Percentiles rank a stretch among this genome's conserved stretches.
These are phyloP conservation scores for Hypomesus transpacificus DNA, from an alignment of 2,113 vertebrate genomes.

Conservation along the genomic window DNA sequence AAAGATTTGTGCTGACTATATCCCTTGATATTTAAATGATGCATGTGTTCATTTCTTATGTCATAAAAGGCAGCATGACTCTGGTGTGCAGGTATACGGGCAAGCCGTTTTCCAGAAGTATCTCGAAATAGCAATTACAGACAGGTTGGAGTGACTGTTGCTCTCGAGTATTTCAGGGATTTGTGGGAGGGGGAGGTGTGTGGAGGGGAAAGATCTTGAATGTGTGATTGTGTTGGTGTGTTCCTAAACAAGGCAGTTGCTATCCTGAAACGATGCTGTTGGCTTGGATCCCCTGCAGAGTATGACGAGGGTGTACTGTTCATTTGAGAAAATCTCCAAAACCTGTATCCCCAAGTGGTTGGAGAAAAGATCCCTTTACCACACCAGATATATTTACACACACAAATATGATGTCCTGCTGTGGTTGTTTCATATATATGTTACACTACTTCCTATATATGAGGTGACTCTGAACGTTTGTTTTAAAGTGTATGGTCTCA, in stretches of 20 bases:
- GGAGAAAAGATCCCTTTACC: slow-evolving; percentile 55
- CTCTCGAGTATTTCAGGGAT: slow-evolving; percentile 8
- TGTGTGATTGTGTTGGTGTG: slow-evolving; percentile 27
- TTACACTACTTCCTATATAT: slow-evolving; percentile 48
- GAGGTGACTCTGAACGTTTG: slow-evolving; percentile 57
- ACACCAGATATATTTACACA: slow-evolving; percentile 28
- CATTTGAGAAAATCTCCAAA: slow-evolving; percentile 34
- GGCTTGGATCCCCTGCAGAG: slow-evolving; percentile 35
- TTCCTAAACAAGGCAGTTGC: slow-evolving; percentile 22
- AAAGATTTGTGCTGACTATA: too few species aligned
- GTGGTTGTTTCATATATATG: slow-evolving; percentile 30
- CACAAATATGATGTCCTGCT: slow-evolving; percentile 33
- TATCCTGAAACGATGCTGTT: slow-evolving; percentile 13
- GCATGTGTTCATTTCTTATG: not conserved
- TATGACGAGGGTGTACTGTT: slow-evolving; percentile 24
- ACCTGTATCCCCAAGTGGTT: slow-evolving; percentile 45
- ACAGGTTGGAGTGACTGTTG: slow-evolving; percentile 1
- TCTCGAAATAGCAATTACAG: slow-evolving; percentile 15
- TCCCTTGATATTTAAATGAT: not conserved
- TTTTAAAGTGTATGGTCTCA: slow-evolving; percentile 32
- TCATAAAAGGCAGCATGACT: too few species aligned
- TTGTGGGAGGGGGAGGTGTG: slow-evolving; percentile 6
- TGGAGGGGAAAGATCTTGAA: slow-evolving; percentile 31
- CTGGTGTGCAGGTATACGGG: too few species aligned
- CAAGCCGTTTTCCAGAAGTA: not conserved